phyloP scores from a whole-genome alignment of 2,888 invertebrate genomes.

The Galerucella pusilla region DNA sequence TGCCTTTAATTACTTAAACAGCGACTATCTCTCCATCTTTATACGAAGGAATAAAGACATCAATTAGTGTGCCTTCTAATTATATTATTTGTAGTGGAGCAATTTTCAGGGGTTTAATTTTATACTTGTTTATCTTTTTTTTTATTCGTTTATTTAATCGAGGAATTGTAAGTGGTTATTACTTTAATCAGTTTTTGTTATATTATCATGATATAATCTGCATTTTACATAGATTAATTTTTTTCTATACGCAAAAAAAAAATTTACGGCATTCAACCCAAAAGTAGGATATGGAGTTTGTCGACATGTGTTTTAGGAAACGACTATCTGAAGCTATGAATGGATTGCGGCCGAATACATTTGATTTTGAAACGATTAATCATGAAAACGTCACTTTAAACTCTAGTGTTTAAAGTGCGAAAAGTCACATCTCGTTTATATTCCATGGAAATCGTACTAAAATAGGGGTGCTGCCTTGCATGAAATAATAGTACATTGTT shows the following conservation, averaged over 20 bases:
- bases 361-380: too few relatives aligned
- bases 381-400: too few relatives aligned
- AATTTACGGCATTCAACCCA: neutral
- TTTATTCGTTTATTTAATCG: slow-evolving; percentile 1
- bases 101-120: slow-evolving; percentile 20
- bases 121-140: slow-evolving; percentile 19
- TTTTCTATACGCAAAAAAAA: neutral
- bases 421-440: too few relatives aligned
- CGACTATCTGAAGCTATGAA: too few relatives aligned
- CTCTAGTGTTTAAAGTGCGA: too few relatives aligned
- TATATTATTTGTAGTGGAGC: slow-evolving; percentile 32
- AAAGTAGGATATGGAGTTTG: neutral
- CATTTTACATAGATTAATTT: neutral
- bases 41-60: slow-evolving; percentile 36
- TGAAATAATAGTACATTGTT: too few relatives aligned
- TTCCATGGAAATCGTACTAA: too few relatives aligned
- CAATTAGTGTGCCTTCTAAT: slow-evolving; percentile 36
- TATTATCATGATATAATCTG: neutral
- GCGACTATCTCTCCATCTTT: slow-evolving; percentile 35
- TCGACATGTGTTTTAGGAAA: too few relatives aligned
- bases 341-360: too few relatives aligned
- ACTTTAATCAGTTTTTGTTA: neutral
- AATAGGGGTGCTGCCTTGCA: too few relatives aligned
- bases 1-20: slow-evolving; percentile 41
- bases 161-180: neutral